These are phyloP conservation scores for Grammomys surdaster DNA, from an alignment of 2,113 vertebrate genomes.

Conservation along the genomic window DNA sequence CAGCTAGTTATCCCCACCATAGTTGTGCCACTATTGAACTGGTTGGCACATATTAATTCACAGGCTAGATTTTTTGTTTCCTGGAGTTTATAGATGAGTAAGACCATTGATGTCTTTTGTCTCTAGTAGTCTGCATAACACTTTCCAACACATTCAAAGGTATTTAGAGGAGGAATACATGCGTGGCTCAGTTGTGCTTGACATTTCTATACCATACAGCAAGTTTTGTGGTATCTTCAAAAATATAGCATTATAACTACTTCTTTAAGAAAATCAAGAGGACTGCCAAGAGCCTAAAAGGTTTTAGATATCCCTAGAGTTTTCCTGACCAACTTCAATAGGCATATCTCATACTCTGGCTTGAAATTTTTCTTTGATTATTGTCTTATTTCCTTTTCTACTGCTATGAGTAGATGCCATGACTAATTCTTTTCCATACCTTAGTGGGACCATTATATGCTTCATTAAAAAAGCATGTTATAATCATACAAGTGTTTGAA, in stretches of 20 bases:
- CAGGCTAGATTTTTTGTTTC: neutral
- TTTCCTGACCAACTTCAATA: neutral
- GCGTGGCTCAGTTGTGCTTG: neutral
- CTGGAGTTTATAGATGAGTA: neutral
- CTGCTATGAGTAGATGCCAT: neutral
- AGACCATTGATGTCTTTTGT: neutral
- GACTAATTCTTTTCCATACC: neutral
- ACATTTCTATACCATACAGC: neutral
- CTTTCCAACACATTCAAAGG: neutral
- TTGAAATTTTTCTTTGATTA: neutral
- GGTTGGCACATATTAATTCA: neutral
- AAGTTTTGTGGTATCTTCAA: neutral
- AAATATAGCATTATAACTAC: neutral
- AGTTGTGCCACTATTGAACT: neutral
- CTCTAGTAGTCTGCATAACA: neutral
- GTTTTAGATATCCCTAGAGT: neutral
- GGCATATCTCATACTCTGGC: neutral
- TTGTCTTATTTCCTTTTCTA: neutral
- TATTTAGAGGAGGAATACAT: neutral
- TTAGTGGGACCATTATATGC: neutral
- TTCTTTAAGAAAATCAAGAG: neutral
- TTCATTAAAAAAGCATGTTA: neutral
- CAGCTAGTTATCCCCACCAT: neutral
- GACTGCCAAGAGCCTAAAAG: neutral
- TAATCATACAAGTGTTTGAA: neutral